Evolutionary conservation across 2,113 vertebrate genomes (phyloP).

Genomic region (Chaenogobius annularis): DNA sequence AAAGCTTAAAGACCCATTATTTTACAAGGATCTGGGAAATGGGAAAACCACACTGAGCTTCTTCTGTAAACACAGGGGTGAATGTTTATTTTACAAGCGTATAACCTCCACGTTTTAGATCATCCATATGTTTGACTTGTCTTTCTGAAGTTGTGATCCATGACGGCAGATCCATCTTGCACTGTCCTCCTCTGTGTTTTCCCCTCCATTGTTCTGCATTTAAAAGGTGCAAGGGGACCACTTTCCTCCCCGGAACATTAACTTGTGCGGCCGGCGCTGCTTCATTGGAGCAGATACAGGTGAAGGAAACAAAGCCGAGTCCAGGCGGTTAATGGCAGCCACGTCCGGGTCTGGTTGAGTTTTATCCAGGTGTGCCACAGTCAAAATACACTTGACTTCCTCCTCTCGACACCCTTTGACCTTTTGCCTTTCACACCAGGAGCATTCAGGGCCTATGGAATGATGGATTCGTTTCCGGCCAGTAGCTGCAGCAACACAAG

Average conservation of each 20-base stretch:
- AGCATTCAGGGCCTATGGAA: not conserved
- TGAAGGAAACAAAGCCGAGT: conserved; percentile 59
- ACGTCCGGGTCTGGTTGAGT: conserved; percentile 37
- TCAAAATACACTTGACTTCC: conserved; percentile 55
- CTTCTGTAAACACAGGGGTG: conserved; percentile 56
- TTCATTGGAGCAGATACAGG: conserved; percentile 55
- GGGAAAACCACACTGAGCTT: conserved; percentile 40
- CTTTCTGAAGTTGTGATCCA: conserved; percentile 33
- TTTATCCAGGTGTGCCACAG: conserved; percentile 61
- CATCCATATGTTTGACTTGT: conserved; percentile 31
- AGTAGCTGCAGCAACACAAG: not conserved
- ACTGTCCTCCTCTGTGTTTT: conserved; percentile 14
- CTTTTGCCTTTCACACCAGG: conserved; percentile 36
- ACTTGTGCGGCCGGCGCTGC: conserved; percentile 50
- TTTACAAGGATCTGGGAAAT: conserved; percentile 30
- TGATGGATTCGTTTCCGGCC: conserved; percentile 22
- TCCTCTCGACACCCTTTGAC: conserved; percentile 48
- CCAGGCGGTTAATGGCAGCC: conserved; percentile 61
- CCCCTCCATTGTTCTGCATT: conserved; percentile 18
- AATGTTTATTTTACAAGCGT: conserved; percentile 58
- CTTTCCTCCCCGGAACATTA: conserved; percentile 53
- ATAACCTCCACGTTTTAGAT: conserved; percentile 32
- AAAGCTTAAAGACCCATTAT: conserved; percentile 8
- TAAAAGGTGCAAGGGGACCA: conserved; percentile 44
- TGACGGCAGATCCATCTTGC: conserved; percentile 44